These are phyloP conservation scores for Dynastes tityus DNA, from an alignment of 2,888 invertebrate genomes.

Conservation along the genomic window DNA sequence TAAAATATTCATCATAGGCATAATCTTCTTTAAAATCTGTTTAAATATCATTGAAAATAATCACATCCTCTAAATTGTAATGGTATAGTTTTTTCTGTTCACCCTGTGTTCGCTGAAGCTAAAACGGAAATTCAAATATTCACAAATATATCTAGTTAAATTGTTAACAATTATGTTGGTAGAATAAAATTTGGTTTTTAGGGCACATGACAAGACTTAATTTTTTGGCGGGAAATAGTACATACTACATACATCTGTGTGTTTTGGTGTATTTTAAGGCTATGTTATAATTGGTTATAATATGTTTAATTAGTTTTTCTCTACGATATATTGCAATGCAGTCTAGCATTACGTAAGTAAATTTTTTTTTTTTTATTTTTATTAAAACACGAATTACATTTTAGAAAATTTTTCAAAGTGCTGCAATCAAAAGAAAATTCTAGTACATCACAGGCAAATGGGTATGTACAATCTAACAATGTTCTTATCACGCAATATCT, in stretches of 20 bases:
- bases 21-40: too few species aligned
- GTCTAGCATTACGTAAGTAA: slow-evolving; percentile 51
- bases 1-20: too few species aligned
- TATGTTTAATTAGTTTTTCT: background rate
- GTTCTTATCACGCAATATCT: slow-evolving; percentile 49
- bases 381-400: slow-evolving; percentile 40
- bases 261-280: slow-evolving; percentile 1
- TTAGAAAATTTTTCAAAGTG: slow-evolving; percentile 70
- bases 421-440: slow-evolving; percentile 57
- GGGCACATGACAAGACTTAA: background rate
- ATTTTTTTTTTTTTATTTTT: background rate
- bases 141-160: too few species aligned
- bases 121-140: too few species aligned
- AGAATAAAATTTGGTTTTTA: slow-evolving; percentile 16
- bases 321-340: slow-evolving; percentile 33
- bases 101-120: too few species aligned
- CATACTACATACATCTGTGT: too few species aligned
- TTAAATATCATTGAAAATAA: too few species aligned
- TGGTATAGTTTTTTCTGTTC: background rate
- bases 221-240: slow-evolving; percentile 36
- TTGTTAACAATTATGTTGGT: background rate
- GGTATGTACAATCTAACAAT: slow-evolving; percentile 55
- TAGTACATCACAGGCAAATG: slow-evolving; percentile 53
- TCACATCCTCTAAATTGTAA: too few species aligned
- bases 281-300: slow-evolving; percentile 26